These are phyloP conservation scores for Drosophila imparisetae DNA, from an alignment of 2,888 invertebrate species.

Conservation along the genomic window DNA sequence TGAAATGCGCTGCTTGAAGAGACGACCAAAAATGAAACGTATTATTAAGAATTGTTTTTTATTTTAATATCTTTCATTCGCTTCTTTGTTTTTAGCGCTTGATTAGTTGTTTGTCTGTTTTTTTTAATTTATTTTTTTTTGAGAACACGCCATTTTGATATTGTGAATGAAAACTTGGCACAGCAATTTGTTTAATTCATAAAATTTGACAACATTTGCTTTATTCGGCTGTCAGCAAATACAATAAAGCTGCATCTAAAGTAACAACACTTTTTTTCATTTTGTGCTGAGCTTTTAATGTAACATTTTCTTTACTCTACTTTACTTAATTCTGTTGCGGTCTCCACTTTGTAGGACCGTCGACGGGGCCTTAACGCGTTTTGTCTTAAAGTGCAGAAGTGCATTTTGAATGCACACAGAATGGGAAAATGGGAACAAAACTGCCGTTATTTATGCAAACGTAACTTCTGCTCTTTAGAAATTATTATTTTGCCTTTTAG, in stretches of 20 bases:
- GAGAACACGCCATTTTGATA: constrained; percentile 32
- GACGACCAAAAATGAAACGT: constrained; percentile 50
- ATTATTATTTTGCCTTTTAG: constrained; percentile 67
- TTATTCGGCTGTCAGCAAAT: constrained; percentile 5
- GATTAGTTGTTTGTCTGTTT: constrained; percentile 70
- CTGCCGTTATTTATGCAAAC: constrained; percentile 76
- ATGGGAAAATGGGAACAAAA: constrained; percentile 71
- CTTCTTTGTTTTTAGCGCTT: constrained; percentile 24
- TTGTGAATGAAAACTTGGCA: constrained; percentile 26
- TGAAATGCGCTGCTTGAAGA: constrained; percentile 67
- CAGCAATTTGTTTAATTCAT: constrained; percentile 50
- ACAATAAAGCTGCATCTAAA: constrained; percentile 5
- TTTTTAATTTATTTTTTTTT: not conserved
- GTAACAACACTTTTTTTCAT: constrained; percentile 21
- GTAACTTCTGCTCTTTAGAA: constrained; percentile 77
- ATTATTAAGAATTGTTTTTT: constrained; percentile 58
- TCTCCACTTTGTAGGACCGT: constrained; percentile 17
- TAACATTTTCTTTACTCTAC: constrained; percentile 1
- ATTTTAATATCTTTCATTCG: constrained; percentile 24
- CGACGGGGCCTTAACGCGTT: constrained; percentile 36
- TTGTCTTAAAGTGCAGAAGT: constrained; percentile 51
- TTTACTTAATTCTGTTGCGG: constrained; percentile 9
- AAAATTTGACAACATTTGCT: constrained; percentile 31
- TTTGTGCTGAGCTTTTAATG: constrained; percentile 5
- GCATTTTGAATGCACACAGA: constrained; percentile 69